Evolutionary conservation across 2,113 vertebrate genomes (phyloP).

Genomic region (Pipra filicauda): DNA sequence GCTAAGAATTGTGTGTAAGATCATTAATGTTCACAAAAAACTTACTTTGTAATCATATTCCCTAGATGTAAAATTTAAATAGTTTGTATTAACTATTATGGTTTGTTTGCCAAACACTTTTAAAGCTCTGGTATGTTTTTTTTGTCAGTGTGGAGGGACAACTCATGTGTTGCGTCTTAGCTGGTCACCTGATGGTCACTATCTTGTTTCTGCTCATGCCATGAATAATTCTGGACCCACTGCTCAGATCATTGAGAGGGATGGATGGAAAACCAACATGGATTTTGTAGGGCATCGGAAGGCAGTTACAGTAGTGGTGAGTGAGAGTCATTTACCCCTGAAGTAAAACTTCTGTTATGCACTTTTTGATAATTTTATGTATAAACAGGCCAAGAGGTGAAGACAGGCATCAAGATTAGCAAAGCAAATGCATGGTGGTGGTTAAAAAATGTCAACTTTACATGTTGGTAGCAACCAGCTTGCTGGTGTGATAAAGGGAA

Average conservation of each 20-base stretch:
- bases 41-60: not conserved
- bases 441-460: not conserved
- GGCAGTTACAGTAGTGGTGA: conserved; percentile 97
- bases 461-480: not conserved
- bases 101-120: not conserved
- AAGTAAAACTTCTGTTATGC: not conserved
- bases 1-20: not conserved
- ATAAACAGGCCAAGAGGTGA: not conserved
- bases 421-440: not conserved
- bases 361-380: not conserved
- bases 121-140: not conserved
- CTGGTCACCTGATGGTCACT: conserved; percentile 98
- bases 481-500: not conserved
- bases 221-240: conserved; percentile 99
- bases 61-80: not conserved
- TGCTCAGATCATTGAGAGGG: conserved; percentile 96
- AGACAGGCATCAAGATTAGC: not conserved
- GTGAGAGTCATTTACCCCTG: not conserved
- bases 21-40: not conserved
- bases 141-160: conserved; percentile 91
- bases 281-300: conserved; percentile 98
- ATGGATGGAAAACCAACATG: conserved; percentile 99
- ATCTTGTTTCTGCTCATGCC: conserved; percentile 96
- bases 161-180: conserved; percentile 95
- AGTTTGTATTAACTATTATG: not conserved